A percentile compares a stretch with the other conserved stretches of the same genome.
Conservation (phyloP, 2,888 invertebrate species). For the Pinctada fucata region DNA sequence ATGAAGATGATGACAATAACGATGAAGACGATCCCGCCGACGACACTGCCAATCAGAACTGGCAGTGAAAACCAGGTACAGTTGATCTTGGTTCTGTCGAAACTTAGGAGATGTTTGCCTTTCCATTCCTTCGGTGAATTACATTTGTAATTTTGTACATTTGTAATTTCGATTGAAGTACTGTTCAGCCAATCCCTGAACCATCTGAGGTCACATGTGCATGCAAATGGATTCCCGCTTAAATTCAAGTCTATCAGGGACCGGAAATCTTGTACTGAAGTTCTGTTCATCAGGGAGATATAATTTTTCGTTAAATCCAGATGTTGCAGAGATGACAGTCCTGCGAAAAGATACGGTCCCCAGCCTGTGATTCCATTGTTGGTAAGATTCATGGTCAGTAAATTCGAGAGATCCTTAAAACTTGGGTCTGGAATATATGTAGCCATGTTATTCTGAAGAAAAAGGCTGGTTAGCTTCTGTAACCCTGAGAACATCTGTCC, state of each 20-base stretch:
- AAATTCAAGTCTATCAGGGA: conserved; percentile 82
- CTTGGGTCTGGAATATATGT: conserved; percentile 67
- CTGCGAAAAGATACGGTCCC: conserved; percentile 48
- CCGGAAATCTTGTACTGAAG: conserved; percentile 81
- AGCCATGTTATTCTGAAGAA: conserved; percentile 70
- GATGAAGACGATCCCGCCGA: conserved; percentile 33
- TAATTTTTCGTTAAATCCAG: conserved; percentile 71
- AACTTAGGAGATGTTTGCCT: conserved; percentile 52
- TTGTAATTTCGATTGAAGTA: conserved; percentile 79
- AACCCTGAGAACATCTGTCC: conserved; percentile 51
- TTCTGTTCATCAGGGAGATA: conserved; percentile 69
- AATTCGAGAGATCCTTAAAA: conserved; percentile 83
- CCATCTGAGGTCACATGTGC: conserved; percentile 93
- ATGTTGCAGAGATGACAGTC: conserved; percentile 34
- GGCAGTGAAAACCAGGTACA: conserved; percentile 52
- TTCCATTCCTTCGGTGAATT: conserved; percentile 56
- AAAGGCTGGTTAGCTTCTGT: conserved; percentile 56
- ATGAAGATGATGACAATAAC: conserved; percentile 31
- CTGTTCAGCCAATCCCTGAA: conserved; percentile 95
- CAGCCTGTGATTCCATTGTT: conserved; percentile 80
- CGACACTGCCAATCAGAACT: conserved; percentile 38
- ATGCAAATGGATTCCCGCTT: conserved; percentile 92
- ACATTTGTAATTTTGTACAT: conserved; percentile 49
- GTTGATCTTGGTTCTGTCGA: conserved; percentile 55
- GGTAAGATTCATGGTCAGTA: conserved; percentile 82